Percentiles rank a stretch among this genome's conserved stretches.
These are phyloP conservation scores for Tychaedon coryphoeus DNA, from an alignment of 2,113 vertebrate genomes.

Conservation along the genomic window DNA sequence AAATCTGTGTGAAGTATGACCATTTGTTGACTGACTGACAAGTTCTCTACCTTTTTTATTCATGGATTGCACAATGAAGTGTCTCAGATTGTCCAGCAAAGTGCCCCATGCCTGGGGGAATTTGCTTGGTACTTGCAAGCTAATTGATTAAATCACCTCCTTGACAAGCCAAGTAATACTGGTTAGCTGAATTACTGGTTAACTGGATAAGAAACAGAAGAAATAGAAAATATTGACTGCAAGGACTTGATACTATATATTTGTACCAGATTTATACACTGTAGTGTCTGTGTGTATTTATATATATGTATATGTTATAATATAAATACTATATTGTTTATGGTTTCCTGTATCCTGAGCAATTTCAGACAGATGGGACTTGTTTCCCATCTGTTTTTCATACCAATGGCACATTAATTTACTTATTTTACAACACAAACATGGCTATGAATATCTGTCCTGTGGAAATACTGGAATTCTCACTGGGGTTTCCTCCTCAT, in stretches of 20 bases:
- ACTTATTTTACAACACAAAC: not conserved
- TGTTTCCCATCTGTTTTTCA: not conserved
- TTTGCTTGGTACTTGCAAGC: not conserved
- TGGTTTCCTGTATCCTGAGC: not conserved
- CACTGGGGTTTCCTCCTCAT: not conserved
- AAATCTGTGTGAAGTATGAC: not conserved
- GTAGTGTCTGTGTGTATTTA: not conserved
- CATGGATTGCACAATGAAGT: conserved; percentile 11
- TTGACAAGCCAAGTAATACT: not conserved
- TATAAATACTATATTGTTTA: not conserved
- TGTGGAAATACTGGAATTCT: not conserved
- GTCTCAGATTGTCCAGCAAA: not conserved
- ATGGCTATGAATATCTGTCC: not conserved
- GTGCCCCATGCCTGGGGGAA: not conserved
- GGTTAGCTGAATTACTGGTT: not conserved
- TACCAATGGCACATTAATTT: not conserved
- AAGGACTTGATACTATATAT: not conserved
- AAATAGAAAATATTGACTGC: not conserved
- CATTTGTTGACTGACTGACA: not conserved
- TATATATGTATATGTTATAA: not conserved
- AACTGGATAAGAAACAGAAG: not conserved
- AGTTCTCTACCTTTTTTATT: not conserved
- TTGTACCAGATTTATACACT: not conserved
- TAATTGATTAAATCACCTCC: conserved; percentile 35
- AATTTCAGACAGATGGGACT: not conserved